Evolutionary conservation across 2,888 invertebrate species (phyloP).

Genomic region (Drosophila borborema): DNA sequence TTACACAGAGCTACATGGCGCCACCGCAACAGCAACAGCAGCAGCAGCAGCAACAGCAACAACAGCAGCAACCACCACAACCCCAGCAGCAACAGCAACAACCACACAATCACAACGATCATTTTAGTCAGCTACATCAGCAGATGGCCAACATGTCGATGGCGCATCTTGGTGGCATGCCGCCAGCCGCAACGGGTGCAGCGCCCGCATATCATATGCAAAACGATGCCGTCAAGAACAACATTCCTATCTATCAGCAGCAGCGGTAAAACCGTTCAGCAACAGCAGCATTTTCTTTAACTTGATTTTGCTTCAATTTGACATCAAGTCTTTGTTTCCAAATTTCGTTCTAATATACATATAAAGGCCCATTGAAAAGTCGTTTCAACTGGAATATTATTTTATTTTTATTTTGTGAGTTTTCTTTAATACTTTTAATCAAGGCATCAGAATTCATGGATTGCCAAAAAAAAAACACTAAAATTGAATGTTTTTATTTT

Average conservation of each 20-base stretch:
- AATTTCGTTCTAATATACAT: conserved; percentile 13
- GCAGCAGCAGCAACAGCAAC: conserved; percentile 44
- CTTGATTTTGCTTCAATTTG: conserved; percentile 24
- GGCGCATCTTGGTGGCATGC: conserved; percentile 52
- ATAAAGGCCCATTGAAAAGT: conserved; percentile 11
- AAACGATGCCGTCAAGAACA: conserved; percentile 83
- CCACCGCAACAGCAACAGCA: conserved; percentile 56
- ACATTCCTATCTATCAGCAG: conserved; percentile 85
- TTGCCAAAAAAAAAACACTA: conserved; percentile 10
- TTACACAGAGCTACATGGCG: conserved; percentile 61
- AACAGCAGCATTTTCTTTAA: conserved; percentile 25
- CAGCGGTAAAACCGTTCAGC: conserved; percentile 83
- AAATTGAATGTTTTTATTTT: conserved; percentile 3
- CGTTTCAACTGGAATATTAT: conserved; percentile 18
- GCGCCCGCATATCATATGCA: conserved; percentile 81
- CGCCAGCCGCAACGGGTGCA: conserved; percentile 45
- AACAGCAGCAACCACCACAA: conserved; percentile 49
- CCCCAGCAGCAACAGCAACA: conserved; percentile 41
- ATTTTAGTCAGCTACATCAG: conserved; percentile 79
- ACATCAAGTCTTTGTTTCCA: conserved; percentile 21
- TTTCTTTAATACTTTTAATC: conserved; percentile 7
- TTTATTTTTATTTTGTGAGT: conserved; percentile 6
- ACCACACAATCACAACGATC: conserved; percentile 59
- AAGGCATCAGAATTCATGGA: neutral
- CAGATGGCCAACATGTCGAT: conserved; percentile 81